Conservation (phyloP, 2,888 invertebrate genomes). For the Lithophane semibrunnea region DNA sequence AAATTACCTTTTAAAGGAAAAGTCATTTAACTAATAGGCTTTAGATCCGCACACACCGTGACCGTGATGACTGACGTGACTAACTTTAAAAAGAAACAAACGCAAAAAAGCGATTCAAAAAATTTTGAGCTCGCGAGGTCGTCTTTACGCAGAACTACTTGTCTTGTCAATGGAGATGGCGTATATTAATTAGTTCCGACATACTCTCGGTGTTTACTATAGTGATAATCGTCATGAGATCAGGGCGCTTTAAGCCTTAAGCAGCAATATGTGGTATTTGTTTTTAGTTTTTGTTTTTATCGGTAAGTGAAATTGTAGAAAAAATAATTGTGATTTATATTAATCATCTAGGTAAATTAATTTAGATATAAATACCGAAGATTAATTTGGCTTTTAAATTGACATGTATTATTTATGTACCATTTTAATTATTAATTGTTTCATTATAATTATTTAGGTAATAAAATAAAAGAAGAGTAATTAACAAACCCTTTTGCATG, state of each 20-base stretch:
- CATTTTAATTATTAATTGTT: neutral
- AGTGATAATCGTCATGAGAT: neutral
- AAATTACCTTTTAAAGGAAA: too few species aligned
- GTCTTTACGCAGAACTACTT: too few species aligned
- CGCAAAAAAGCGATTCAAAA: too few species aligned
- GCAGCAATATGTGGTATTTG: conserved; percentile 11
- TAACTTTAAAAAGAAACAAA: too few species aligned
- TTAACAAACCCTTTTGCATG: neutral
- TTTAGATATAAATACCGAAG: too few species aligned
- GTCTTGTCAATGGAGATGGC: too few species aligned
- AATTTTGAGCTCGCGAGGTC: too few species aligned
- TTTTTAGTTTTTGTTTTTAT: conserved; percentile 18
- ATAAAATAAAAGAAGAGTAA: neutral
- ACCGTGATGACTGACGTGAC: too few species aligned
- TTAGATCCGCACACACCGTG: too few species aligned
- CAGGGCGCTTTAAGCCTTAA: neutral
- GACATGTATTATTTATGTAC: neutral
- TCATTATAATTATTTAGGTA: neutral
- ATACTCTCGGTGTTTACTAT: neutral
- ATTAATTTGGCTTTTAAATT: too few species aligned
- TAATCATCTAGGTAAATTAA: neutral
- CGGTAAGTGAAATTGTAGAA: conserved; percentile 12
- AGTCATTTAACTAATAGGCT: too few species aligned
- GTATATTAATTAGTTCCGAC: neutral
- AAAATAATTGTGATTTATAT: neutral